Base-by-base conservation (phyloP, 2,888 invertebrate genomes). In the Brenthis daphne region DNA sequence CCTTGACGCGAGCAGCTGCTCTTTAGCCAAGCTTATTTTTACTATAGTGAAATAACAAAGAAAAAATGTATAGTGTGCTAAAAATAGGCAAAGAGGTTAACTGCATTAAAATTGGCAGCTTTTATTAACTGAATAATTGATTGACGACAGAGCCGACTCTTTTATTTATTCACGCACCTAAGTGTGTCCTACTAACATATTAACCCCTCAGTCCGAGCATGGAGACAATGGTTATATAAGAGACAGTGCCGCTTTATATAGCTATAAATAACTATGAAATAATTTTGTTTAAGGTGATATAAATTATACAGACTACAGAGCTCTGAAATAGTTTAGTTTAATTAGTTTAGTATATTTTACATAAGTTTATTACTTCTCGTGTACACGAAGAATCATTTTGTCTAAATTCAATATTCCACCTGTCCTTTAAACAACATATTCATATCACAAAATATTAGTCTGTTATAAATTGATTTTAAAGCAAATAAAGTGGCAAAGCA, bases 111-210 rank as follows among this genome's bases (percentile, higher is more conserved):
- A 67, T 33, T 60, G 47, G 48, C 58, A 55, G 29, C 33, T 37
- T 58, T 58, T 61, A 33, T 61, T 55, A 48, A 55, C 61, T 61
- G 61, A 50, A 61, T 56, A 53, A 37, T 53, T 37, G 53, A 63
- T 50, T 56, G 58, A 48, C 51, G 50, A 56, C 55, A 56, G 29
- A 61, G 67, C 53, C 58, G 61, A 51, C 61, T 61, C 60, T 67
- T 63, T 67, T 67, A 67, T 67, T 67, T 67, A 67, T 67, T 67
- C 56, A 67, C 67, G 56, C 67, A 50, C 67, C 67, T 56, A 51
- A 48, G 37, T 50, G 51, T 61, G 67, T 33, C 67, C 67, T 56
- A 67, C 67, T 67, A 67, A 67, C 67, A 67, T 50, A 67, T 67
- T 63, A 56, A 63, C 61, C 67, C 53, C 60, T 55, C 20, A 20